Conservation (phyloP, 2,888 invertebrate genomes). For the Alcis repandata region DNA sequence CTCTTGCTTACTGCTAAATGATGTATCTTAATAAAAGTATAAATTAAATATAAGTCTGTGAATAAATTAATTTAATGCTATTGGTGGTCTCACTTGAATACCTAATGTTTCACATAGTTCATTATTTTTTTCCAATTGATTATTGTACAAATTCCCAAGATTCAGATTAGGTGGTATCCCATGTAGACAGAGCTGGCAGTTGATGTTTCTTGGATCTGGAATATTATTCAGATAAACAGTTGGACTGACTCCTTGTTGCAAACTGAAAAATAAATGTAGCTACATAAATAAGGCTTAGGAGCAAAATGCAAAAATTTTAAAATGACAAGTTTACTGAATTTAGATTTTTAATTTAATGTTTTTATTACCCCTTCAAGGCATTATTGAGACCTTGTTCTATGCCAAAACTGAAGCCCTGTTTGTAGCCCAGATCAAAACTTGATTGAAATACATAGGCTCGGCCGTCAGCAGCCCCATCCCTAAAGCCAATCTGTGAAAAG, state of each 20-base stretch:
- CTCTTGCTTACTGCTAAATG: no score
- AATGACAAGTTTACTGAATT: no score
- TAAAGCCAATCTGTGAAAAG: constrained; percentile 86
- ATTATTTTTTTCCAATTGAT: constrained; percentile 71
- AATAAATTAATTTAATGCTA: constrained; percentile 7
- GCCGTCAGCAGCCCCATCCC: constrained; percentile 90
- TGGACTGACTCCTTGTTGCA: constrained; percentile 23
- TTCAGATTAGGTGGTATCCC: constrained; percentile 59
- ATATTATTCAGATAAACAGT: constrained; percentile 24
- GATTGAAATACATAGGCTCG: constrained; percentile 88
- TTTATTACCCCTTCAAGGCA: constrained; percentile 51
- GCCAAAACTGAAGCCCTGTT: constrained; percentile 88
- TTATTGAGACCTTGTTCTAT: constrained; percentile 82
- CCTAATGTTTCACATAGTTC: constrained; percentile 48
- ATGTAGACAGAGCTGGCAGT: constrained; percentile 73
- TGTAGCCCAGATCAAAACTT: constrained; percentile 90
- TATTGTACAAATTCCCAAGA: constrained; percentile 69
- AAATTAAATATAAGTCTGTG: constrained; percentile 3
- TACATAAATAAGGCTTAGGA: neutral
- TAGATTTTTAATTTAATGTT: neutral
- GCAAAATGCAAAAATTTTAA: no score
- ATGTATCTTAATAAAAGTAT: no score
- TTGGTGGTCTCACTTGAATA: neutral
- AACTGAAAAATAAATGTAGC: constrained; percentile 51
- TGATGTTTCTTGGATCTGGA: constrained; percentile 63